Evolutionary conservation across 1,140 invertebrate species (phyloP).

Genomic region (Zaprionus lachaisei): DNA sequence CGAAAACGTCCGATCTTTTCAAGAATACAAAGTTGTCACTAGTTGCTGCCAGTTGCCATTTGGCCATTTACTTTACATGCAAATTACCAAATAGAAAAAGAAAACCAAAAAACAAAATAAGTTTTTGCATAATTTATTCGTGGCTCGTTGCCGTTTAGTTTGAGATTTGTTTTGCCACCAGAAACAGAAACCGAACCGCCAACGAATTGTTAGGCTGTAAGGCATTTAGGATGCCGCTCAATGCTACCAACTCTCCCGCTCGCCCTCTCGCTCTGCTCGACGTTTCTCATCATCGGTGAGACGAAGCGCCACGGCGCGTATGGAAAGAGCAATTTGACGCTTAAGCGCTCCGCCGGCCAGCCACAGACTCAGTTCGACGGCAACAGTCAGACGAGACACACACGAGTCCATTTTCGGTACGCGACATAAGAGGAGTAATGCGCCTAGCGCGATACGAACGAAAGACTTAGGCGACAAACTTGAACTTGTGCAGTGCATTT

Average conservation of each 20-base stretch:
- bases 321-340: slow-evolving; percentile 75
- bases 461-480: slow-evolving; percentile 77
- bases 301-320: slow-evolving; percentile 12
- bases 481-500: slow-evolving; percentile 66
- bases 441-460: slow-evolving; percentile 27
- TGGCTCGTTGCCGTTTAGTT: slow-evolving; percentile 38
- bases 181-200: slow-evolving; percentile 18
- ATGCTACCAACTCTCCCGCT: background rate
- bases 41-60: slow-evolving; percentile 24
- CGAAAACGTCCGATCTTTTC: slow-evolving; percentile 39
- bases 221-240: slow-evolving; percentile 31
- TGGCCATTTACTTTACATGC: slow-evolving; percentile 13
- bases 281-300: background rate
- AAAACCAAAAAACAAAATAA: slow-evolving; percentile 17
- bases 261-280: background rate
- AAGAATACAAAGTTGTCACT: slow-evolving; percentile 45
- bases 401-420: slow-evolving; percentile 43
- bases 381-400: slow-evolving; percentile 79
- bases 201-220: slow-evolving; percentile 42
- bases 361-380: slow-evolving; percentile 77
- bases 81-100: slow-evolving; percentile 44
- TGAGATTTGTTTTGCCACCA: slow-evolving; percentile 45
- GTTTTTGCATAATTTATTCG: slow-evolving; percentile 76
- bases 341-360: slow-evolving; percentile 73
- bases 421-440: slow-evolving; percentile 37